Conservation (phyloP, 2,797 vertebrate genomes). For the Pseudocheirus occidentalis region DNA sequence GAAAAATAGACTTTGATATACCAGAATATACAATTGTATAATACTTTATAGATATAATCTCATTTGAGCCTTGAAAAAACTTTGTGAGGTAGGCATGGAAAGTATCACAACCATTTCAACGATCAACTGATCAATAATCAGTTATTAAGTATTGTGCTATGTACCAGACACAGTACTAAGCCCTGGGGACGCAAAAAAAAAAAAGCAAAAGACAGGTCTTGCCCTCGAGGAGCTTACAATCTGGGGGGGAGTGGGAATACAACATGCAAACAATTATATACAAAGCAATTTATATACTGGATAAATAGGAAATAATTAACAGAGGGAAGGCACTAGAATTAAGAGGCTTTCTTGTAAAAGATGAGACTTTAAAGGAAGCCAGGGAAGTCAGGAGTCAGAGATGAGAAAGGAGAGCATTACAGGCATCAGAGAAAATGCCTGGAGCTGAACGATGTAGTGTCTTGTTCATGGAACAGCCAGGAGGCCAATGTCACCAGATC, state of each 20-base stretch:
- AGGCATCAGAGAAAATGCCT: not conserved
- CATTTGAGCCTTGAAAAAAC: not conserved
- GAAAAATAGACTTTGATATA: not conserved
- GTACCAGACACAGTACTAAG: not conserved
- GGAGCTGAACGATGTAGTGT: not conserved
- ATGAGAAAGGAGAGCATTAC: not conserved
- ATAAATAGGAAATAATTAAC: not conserved
- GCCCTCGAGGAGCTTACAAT: not conserved
- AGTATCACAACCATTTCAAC: not conserved
- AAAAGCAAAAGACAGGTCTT: not conserved
- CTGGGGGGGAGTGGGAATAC: not conserved
- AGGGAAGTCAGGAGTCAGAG: not conserved
- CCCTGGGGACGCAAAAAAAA: not conserved
- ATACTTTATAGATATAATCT: not conserved
- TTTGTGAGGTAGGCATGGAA: not conserved
- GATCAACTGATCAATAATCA: not conserved
- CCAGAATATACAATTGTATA: not conserved
- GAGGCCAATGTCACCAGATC: not conserved
- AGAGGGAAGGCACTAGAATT: not conserved
- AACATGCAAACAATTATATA: not conserved
- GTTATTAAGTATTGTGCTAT: not conserved
- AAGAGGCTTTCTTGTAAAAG: not conserved
- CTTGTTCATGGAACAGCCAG: not conserved
- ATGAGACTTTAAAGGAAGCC: not conserved
- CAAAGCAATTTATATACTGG: not conserved